Evolutionary conservation across 2,113 vertebrate species (phyloP), one percentile per base, ranked within the genome.

Genomic region (Gallinago jamesoni): DNA sequence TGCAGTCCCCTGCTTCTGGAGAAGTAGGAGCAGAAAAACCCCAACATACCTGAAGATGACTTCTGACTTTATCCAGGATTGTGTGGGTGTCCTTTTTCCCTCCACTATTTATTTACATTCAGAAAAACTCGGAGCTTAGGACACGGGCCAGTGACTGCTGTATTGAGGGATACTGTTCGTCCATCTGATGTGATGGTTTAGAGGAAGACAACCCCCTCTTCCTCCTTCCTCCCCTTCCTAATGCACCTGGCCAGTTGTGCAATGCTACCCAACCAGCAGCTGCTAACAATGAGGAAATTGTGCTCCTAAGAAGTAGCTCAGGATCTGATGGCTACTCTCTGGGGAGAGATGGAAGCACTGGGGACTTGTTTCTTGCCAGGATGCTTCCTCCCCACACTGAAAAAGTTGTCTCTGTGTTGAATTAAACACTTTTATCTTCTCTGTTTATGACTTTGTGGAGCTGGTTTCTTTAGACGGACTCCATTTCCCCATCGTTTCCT

Each of bases 211-310:
- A 33, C n/a, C 91, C 91, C 96, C 93, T 90, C 60, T 95, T 95
- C 23, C 48, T 84, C 84, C 56, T 91, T 89, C 79, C 23, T 80
- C 93, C 87, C 47, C 39, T 92, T 75, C 5, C 1, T 62, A 84
- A 37, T 90, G 96, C 98, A 98, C 98, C 98, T 98, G 98, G 97
- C 74, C 94, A 84, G 95, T 98, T 98, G 97, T 98, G 98, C 97
- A 98, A 98, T 88, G 85, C 67, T 96, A 68, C 94, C 97, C 97
- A 97, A 95, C 95, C 89, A 96, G 94, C 98, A 98, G 98, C 97
- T 98, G 98, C 96, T 97, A 98, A 98, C 98, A 98, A 98, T 98
- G 97, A 98, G 96, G 92, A 96, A 97, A 98, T 97, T 98, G 96
- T 98, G 90, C 89, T 98, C 96, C 14, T 96, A 96, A 97, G 98